A percentile compares a stretch with the other conserved stretches of the same genome.
phyloP scores from a whole-genome alignment of 2,113 vertebrate genomes.

The Ophthalmotilapia sp. region DNA sequence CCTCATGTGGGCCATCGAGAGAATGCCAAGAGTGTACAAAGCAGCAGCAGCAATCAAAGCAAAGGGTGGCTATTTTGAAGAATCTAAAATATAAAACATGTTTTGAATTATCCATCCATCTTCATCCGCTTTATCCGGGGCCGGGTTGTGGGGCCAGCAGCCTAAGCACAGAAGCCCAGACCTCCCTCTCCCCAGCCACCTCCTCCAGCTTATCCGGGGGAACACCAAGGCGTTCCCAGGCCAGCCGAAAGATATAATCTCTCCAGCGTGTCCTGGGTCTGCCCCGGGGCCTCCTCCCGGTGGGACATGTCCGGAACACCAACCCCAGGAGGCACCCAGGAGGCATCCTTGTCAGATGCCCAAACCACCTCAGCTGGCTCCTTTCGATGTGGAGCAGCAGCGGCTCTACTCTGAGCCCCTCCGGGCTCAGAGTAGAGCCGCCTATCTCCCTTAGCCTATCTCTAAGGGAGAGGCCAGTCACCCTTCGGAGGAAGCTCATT shows the following conservation, averaged over 20 bases:
- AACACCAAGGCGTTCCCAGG: background rate
- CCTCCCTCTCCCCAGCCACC: background rate
- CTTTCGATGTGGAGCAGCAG: background rate
- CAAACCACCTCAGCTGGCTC: background rate
- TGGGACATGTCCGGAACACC: background rate
- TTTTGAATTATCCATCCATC: background rate
- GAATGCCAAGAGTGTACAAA: background rate
- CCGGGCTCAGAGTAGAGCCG: too few relatives aligned
- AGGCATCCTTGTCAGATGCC: background rate
- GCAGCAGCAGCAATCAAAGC: background rate
- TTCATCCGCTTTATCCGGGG: background rate
- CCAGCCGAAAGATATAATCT: background rate
- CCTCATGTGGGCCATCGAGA: background rate
- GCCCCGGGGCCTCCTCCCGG: background rate
- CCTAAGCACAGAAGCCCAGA: background rate
- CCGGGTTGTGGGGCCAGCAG: background rate
- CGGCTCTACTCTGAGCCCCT: too few relatives aligned
- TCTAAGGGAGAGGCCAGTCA: too few relatives aligned
- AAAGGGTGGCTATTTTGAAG: background rate
- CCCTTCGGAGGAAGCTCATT: too few relatives aligned
- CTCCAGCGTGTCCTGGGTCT: background rate
- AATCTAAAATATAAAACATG: background rate
- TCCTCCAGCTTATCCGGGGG: background rate
- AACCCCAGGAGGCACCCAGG: background rate
- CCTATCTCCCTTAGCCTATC: too few relatives aligned